Percentiles rank a stretch among this genome's conserved stretches.
These are phyloP conservation scores for Listronotus oregonensis DNA, from an alignment of 1,140 invertebrate species.

Conservation along the genomic window DNA sequence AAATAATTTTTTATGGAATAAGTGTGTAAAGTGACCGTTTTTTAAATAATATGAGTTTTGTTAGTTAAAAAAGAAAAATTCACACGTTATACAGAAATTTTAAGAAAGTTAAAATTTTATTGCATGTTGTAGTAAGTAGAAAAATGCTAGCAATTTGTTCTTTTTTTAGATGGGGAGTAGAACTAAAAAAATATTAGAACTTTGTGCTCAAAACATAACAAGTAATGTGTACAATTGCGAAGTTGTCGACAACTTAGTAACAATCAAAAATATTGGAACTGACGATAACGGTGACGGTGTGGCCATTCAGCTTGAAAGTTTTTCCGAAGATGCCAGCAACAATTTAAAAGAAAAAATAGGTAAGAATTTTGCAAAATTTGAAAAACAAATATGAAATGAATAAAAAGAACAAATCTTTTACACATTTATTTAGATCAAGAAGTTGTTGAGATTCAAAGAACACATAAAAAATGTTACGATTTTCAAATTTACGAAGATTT, in stretches of 20 bases:
- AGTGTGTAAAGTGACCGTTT: no score
- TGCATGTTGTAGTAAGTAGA: no score
- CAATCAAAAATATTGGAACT: not conserved
- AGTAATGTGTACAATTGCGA: not conserved
- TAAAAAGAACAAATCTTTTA: not conserved
- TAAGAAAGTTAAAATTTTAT: no score
- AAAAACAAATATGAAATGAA: not conserved
- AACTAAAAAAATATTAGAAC: constrained; percentile 1
- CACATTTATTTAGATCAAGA: not conserved
- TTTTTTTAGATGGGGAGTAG: no score
- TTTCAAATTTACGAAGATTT: not conserved
- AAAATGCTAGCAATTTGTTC: no score
- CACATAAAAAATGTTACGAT: not conserved
- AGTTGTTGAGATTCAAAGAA: not conserved
- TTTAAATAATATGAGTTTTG: no score
- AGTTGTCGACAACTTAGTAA: not conserved
- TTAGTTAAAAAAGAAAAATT: no score
- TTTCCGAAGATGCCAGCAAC: not conserved
- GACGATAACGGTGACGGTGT: not conserved
- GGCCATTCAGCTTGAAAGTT: not conserved
- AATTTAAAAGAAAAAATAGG: not conserved
- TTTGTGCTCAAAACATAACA: not conserved
- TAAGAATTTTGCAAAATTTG: not conserved
- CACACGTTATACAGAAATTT: no score
- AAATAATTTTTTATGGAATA: no score